phyloP scores from a whole-genome alignment of 2,113 vertebrate species.

The Zosterops hypoxanthus region DNA sequence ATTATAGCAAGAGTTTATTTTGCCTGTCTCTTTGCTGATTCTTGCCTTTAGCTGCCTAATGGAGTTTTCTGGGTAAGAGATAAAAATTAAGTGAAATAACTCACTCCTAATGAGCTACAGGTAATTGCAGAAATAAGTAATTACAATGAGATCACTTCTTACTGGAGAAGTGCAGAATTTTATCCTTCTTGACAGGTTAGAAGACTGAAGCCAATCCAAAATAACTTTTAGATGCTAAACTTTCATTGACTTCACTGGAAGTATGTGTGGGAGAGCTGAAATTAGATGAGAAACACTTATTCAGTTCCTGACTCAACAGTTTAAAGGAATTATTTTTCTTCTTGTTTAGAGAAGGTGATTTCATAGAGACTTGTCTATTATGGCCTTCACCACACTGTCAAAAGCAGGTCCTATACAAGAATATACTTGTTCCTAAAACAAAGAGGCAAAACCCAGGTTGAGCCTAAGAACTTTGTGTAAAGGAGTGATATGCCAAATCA shows the following conservation, averaged over 20 bases:
- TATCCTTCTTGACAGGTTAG: neutral
- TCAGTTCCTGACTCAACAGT: neutral
- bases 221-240: neutral
- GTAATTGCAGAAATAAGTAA: neutral
- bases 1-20: neutral
- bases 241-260: neutral
- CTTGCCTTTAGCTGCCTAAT: neutral
- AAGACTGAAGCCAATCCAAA: neutral
- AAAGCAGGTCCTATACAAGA: neutral
- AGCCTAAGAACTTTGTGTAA: neutral
- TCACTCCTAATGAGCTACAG: neutral
- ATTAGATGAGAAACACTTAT: conserved; percentile 11
- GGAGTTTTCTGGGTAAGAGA: neutral
- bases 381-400: neutral
- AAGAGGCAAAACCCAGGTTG: neutral
- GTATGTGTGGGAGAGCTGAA: neutral
- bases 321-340: neutral
- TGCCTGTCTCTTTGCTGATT: neutral
- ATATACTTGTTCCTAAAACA: neutral
- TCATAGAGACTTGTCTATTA: neutral
- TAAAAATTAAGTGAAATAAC: neutral
- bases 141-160: neutral
- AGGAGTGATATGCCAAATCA: neutral
- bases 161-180: neutral
- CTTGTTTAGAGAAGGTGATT: neutral